Base-by-base conservation (phyloP, 2,113 vertebrate species). In the Perognathus longimembris region DNA sequence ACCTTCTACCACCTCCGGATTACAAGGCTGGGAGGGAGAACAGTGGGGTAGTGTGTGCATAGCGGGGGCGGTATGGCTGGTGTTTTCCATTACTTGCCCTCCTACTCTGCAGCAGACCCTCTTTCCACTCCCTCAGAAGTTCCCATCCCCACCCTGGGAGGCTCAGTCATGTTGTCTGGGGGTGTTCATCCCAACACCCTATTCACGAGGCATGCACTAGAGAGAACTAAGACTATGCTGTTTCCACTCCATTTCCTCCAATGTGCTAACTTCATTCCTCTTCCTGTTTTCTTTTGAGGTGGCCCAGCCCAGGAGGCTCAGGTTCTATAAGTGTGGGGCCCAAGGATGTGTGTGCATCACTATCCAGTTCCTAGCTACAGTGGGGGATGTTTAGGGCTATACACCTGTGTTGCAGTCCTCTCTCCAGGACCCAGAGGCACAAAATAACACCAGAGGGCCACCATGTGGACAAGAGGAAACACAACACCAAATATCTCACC, bases 71-170 rank as follows among this genome's bases (percentile, higher is more conserved):
- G 78, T 28, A 12, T 12, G 24, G 70, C 70, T 30, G 50, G 89
- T 24, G 40, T 83, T 94, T 97, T 94, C 95, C 94, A 93, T 94
- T 88, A 90, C 93, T 85, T 94, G 75, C 26, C 61, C 94, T 82
- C 67, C 79, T 67, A 61, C 93, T 73, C 59, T 28, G 10, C 28
- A 57, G 15, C 50, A 73, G 32, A 83, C 79, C 76, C 70, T 92
- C 89, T 83, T 90, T 92, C 85, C 89, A 92, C 78, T 91, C 91
- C 80, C 77, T 93, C 94, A 74, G 45, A 92, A 57, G 69, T 67
- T 80, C 92, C 57, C 78, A 78, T 79, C 73, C 82, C 78, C 54
- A 28, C 82, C 89, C 85, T n/a, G 22, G 84, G 73, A 91, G 92
- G 74, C 24, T 63, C 76, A 54, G 69, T 59, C 11, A 38, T 22